Evolutionary conservation across 2,888 invertebrate genomes (phyloP), one percentile per base, ranked within the genome.

Genomic region (Drosophila paramelanica): DNA sequence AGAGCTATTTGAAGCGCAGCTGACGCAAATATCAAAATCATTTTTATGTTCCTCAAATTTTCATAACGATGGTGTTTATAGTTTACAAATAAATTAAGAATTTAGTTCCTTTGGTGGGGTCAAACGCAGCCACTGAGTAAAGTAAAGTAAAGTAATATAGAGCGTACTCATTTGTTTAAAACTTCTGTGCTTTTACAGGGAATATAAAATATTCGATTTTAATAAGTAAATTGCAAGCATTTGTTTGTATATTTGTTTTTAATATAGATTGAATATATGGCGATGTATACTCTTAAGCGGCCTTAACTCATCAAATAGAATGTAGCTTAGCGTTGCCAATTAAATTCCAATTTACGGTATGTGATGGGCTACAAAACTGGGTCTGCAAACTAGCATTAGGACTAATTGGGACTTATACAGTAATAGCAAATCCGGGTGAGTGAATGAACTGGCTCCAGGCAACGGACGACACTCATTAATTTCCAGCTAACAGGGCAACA

Each of bases 361-460:
- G 27, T 41, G 53, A 57, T 52, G 75, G 33, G 57, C 46, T 52
- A 58, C 31, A 64, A 58, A 81, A 69, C 52, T 77, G 62, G 59
- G 60, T 73, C 49, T 51, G 55, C 20, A 41, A 85, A 88, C 74
- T 74, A 88, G 57, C 81, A 83, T 69, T 80, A 80, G 68, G 62
- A 65, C 84, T 86, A 83, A 88, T 87, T 89, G 78, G 72, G 58
- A 57, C 57, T 67, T 78, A 73, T 43, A 57, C 52, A 46, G 43
- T 43, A 50, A 58, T 39, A 41, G 57, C 17, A 67, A 47, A 53
- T 27, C 25, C 49, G 45, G n/a, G 11, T 56, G 62, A 66, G 79
- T 75, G 77, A 82, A 82, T 72, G 84, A 83, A 83, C 89, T 83
- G 62, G 70, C 77, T 68, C 36, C 55, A 69, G 75, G 79, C 79